Evolutionary conservation across 1,140 invertebrate species (phyloP), one percentile per base, ranked within the genome.

Genomic region (Platyscapa corneri): DNA sequence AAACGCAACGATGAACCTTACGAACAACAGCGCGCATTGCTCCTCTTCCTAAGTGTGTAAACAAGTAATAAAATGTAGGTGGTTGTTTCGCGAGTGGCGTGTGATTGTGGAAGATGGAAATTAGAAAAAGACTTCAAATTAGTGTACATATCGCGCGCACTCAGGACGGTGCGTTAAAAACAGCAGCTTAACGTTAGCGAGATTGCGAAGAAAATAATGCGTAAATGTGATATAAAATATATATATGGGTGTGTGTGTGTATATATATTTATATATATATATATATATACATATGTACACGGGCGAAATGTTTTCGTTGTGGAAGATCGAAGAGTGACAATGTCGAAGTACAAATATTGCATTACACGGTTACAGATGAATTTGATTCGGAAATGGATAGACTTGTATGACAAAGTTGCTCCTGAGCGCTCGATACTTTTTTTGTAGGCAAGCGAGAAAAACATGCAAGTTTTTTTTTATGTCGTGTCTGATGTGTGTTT

Each of bases 401-500:
- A 64, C 34, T n/a, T 14, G 8, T 34, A 8, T 27, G 30, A 23
- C 12, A 53, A 64, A 79, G 14, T 76, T 76, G 53, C 76, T 30
- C 32, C 7, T 23, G 18, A 79, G 34, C 53, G 32, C 76, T 64
- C 7, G 53, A 37, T 37, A 37, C 16, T 82, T 82, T 82, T 65
- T 82, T 74, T 80, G 32, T 80, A 83, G 82, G 42, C 65, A 72
- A 84, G 76, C 76, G 83, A 79, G 60, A 84, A 77, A 56, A 75
- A 32, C n/a, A 30, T 39, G 34, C 85, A 78, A 79, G 49, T 79
- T 86, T 82, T 83, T n/a, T 86, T 88, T 89, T 89, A 89, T 90
- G 88, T 89, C 88, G 89, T 90, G 89, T 90, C 88, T 89, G 89
- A 90, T 91, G 89, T 90, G 89, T 91, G 90, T 91, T 89, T 91